Conservation (phyloP, 2,113 vertebrate genomes). For the Ceyx cyanopectus region DNA sequence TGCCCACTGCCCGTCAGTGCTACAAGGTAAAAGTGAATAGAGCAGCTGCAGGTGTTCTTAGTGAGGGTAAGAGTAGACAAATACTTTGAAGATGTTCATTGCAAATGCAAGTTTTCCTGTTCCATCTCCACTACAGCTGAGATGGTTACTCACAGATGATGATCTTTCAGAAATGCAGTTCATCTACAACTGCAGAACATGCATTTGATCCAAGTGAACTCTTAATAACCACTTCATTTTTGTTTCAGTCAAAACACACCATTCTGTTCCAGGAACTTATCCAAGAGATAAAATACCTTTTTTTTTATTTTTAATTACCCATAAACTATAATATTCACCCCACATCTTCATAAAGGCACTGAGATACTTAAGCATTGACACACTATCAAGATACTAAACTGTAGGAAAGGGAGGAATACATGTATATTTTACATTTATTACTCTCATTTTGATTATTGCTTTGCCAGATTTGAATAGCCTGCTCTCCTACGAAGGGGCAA, state of each 20-base stretch:
- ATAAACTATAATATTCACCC: neutral
- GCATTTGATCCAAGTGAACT: neutral
- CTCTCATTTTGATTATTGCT: neutral
- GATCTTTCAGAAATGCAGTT: neutral
- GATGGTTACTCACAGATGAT: neutral
- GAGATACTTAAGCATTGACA: neutral
- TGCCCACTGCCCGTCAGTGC: neutral
- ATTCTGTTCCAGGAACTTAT: neutral
- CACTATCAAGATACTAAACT: neutral
- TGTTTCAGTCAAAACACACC: neutral
- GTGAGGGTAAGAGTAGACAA: neutral
- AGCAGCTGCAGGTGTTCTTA: neutral
- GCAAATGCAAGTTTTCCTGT: neutral
- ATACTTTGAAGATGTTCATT: neutral
- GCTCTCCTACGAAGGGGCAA: neutral
- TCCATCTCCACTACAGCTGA: neutral
- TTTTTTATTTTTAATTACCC: neutral
- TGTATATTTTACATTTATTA: neutral
- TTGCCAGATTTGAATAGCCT: neutral
- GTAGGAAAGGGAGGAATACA: neutral
- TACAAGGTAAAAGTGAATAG: neutral
- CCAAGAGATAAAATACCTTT: neutral
- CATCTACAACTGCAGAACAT: neutral
- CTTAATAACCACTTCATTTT: neutral
- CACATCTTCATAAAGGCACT: neutral